Evolutionary conservation across 2,797 vertebrate genomes (phyloP).

Genomic region (Anas georgica): DNA sequence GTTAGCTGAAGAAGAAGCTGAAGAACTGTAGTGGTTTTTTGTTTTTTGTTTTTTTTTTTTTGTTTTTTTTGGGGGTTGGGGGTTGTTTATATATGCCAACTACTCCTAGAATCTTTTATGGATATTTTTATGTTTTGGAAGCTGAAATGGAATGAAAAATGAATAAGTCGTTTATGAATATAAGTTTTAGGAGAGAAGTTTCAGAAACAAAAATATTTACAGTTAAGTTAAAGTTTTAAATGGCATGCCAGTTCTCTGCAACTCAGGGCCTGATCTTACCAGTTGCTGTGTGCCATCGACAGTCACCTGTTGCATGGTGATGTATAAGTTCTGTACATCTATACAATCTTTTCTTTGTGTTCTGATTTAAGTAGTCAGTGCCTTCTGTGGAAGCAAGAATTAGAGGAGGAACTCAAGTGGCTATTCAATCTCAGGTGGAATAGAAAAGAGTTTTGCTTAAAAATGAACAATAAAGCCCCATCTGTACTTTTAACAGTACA

Average conservation of each 20-base stretch:
- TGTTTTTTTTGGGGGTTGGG: no score
- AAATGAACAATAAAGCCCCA: neutral
- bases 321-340: no score
- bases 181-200: neutral
- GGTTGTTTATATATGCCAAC: neutral
- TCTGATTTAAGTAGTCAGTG: neutral
- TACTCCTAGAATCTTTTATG: neutral
- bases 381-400: neutral
- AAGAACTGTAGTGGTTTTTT: no score
- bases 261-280: neutral
- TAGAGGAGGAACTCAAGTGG: neutral
- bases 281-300: neutral
- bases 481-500: neutral
- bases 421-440: neutral
- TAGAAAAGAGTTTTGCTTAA: neutral
- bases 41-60: no score
- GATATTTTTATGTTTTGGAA: neutral
- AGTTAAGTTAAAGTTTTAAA: neutral
- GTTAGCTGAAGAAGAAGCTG: no score
- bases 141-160: neutral
- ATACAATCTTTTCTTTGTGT: neutral
- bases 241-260: neutral
- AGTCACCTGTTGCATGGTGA: neutral
- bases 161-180: neutral
- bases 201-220: neutral